Evolutionary conservation across 2,113 vertebrate genomes (phyloP).

Genomic region (Serilophus lunatus): DNA sequence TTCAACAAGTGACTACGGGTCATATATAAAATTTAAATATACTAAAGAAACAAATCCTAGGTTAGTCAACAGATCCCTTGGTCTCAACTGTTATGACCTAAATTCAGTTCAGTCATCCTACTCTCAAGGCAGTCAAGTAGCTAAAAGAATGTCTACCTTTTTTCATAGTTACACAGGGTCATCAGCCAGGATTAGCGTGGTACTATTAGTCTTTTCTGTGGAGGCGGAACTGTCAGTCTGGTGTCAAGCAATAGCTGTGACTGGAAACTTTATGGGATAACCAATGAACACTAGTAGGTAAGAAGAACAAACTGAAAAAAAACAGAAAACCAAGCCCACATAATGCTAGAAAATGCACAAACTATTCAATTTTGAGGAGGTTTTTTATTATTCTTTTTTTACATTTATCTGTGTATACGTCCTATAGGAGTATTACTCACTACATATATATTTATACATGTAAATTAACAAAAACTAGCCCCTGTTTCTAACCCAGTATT

Average conservation of each 20-base stretch:
- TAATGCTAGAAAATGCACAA: background rate
- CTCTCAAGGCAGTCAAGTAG: background rate
- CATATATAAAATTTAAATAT: background rate
- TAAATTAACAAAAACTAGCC: background rate
- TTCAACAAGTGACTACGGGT: background rate
- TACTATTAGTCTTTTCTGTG: background rate
- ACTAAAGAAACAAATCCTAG: background rate
- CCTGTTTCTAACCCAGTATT: background rate
- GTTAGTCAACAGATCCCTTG: background rate
- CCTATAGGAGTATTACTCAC: background rate
- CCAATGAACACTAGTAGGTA: background rate
- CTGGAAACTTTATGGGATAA: background rate
- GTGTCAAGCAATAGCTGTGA: background rate
- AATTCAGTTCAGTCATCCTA: background rate
- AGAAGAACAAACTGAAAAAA: background rate
- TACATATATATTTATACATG: too few relatives aligned
- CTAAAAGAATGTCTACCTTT: background rate
- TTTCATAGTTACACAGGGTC: background rate
- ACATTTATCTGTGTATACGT: background rate
- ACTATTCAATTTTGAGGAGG: background rate
- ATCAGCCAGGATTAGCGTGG: background rate
- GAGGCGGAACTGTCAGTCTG: background rate
- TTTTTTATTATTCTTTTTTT: background rate
- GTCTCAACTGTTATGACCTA: background rate
- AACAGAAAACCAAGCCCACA: background rate